phyloP scores from a whole-genome alignment of 2,113 vertebrate genomes.

The Anseranas semipalmata region DNA sequence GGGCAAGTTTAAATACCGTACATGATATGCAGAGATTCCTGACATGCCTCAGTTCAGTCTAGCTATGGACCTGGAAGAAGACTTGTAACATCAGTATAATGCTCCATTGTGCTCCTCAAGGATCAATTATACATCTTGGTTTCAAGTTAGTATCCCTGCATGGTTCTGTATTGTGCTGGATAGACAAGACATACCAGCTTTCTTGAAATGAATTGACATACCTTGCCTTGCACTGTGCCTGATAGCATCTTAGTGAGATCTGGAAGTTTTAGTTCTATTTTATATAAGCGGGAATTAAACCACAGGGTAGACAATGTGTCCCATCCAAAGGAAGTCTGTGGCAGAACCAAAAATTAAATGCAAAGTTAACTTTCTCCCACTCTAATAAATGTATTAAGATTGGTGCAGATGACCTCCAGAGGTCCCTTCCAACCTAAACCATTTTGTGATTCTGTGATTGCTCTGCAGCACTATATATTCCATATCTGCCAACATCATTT shows the following conservation, averaged over 20 bases:
- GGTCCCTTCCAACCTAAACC: not conserved
- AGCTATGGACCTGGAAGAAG: not conserved
- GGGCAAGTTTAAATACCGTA: not conserved
- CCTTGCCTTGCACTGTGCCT: not conserved
- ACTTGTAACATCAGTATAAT: not conserved
- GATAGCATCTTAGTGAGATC: not conserved
- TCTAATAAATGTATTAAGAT: not conserved
- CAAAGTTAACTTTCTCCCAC: not conserved
- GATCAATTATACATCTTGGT: not conserved
- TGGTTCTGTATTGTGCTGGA: not conserved
- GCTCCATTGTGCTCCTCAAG: not conserved
- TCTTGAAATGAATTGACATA: not conserved
- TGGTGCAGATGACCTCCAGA: not conserved
- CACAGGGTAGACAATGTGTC: not conserved
- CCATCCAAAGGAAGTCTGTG: not conserved
- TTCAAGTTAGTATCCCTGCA: not conserved
- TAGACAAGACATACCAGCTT: not conserved
- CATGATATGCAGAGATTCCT: not conserved
- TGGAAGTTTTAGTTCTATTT: not conserved
- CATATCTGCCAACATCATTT: not conserved
- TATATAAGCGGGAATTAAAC: not conserved
- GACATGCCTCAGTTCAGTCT: not conserved
- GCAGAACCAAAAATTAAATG: slow-evolving; percentile 7
- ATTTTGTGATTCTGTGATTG: not conserved
- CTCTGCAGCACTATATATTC: not conserved